A percentile compares a stretch with the other conserved stretches of the same genome.
Evolutionary conservation across 2,888 invertebrate species (phyloP).

Genomic region (Apotomis betuletana): DNA sequence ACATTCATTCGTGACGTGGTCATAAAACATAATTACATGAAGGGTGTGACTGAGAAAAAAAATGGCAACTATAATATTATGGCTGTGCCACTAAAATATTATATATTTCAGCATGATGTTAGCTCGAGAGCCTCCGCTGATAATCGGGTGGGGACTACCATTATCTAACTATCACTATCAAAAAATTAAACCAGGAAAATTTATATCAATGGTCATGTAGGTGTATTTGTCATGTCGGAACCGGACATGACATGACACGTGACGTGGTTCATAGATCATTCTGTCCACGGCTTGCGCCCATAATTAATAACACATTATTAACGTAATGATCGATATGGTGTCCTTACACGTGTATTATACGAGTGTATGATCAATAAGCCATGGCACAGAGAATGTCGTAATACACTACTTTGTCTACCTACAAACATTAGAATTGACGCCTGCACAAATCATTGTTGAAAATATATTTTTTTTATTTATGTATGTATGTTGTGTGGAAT

Average conservation of each 20-base stretch:
- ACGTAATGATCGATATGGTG: slow-evolving; percentile 34
- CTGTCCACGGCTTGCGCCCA: slow-evolving; percentile 26
- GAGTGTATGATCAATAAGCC: slow-evolving; percentile 8
- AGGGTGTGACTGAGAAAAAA: too few relatives aligned
- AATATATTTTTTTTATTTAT: too few relatives aligned
- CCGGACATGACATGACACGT: slow-evolving; percentile 10
- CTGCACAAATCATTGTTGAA: neutral
- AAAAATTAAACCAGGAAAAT: neutral
- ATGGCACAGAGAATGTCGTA: slow-evolving; percentile 1
- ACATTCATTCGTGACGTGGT: too few relatives aligned
- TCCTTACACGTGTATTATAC: slow-evolving; percentile 35
- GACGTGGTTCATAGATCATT: slow-evolving; percentile 34
- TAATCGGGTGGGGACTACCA: too few relatives aligned
- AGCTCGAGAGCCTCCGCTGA: too few relatives aligned
- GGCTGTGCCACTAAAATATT: too few relatives aligned
- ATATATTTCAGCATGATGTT: too few relatives aligned
- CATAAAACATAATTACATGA: too few relatives aligned
- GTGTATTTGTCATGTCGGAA: slow-evolving; percentile 33
- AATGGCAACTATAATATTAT: too few relatives aligned
- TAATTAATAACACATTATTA: slow-evolving; percentile 39
- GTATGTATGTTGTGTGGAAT: neutral
- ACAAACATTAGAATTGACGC: neutral
- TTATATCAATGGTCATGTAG: slow-evolving; percentile 9
- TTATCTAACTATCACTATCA: neutral
- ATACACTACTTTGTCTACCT: slow-evolving; percentile 4